A percentile compares a stretch with the other conserved stretches of the same genome.
These are phyloP conservation scores for Vanessa cardui DNA, from an alignment of 2,888 invertebrate genomes.

Conservation along the genomic window DNA sequence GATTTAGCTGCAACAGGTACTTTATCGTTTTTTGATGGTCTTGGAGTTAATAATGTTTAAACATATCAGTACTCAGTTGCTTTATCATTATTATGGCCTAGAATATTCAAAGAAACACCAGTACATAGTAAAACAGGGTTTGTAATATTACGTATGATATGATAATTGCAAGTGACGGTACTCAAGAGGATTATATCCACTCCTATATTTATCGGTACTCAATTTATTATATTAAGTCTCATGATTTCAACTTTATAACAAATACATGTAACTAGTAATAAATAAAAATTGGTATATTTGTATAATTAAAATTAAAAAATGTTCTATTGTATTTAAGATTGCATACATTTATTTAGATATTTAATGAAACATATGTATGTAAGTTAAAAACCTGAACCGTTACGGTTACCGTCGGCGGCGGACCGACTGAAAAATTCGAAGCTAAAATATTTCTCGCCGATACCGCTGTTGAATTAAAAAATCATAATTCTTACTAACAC, in stretches of 20 bases:
- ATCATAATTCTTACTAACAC: no score
- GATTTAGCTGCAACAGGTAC: conserved; percentile 29
- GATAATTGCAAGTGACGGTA: conserved; percentile 4
- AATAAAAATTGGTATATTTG: background rate
- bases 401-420: background rate
- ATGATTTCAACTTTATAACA: no score
- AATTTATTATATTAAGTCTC: background rate
- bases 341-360: background rate
- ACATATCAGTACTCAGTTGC: background rate
- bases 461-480: no score
- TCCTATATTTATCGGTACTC: background rate
- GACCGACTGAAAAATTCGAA: background rate
- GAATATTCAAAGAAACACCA: background rate
- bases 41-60: background rate
- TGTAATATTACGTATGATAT: background rate
- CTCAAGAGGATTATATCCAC: background rate
- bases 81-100: background rate
- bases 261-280: no score
- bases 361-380: background rate
- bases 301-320: background rate
- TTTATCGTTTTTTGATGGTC: background rate
- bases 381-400: background rate
- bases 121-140: background rate
- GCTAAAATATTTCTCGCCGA: no score
- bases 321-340: background rate